Base-by-base conservation (phyloP, 2,113 vertebrate species). In the Grammomys surdaster region DNA sequence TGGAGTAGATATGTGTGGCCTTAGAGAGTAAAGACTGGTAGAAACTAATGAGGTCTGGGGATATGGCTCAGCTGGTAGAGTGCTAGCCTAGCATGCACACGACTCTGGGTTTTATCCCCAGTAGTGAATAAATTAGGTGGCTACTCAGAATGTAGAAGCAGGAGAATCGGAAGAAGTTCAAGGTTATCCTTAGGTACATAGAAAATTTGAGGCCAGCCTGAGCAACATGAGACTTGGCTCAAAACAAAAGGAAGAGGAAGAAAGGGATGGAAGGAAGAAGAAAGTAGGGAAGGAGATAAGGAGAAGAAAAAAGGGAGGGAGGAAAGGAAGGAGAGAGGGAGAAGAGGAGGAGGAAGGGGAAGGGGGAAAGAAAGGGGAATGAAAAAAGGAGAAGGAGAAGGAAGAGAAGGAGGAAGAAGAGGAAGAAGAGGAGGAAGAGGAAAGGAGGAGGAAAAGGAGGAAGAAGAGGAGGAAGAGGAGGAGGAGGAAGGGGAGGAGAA, bases 391-490 rank as follows among this genome's bases (percentile, higher is more conserved):
- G 58, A 17, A 13, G 4, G 31, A 65, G 26, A 2, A 48, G 54
- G 6, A 19, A 3, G 4, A 24, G 54, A 4, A 48, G 46, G 46
- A 48, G 46, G 46, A 48, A 58, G 26, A 1, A 40, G 54, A 40
- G 40, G 40, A 40, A 40, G 10, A 24, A 43, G 10, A 31, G 43
- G 3, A 17, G 16, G 81, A 19, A 40, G 5, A 16, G 20, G 7
- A n/a, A 9, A 16, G 72, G 4, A 16, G 43, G 40, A n/a, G 11
- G 11, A 31, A 26, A 1, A 2, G 46, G 76, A 31, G 7, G 12
- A 13, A 5, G 19, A 26, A 1, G 22, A n/a, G 17, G 3, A 1
- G 12, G 11, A 26, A 46, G 11, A 31, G 46, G 2, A 2, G 46
- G 76, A 31, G 7, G 12, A 13, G 13, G 19, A 26, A 1, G 22